A percentile compares a stretch with the other conserved stretches of the same genome.
Conservation (phyloP, 1,140 invertebrate species). For the Brachystomella parvula region DNA sequence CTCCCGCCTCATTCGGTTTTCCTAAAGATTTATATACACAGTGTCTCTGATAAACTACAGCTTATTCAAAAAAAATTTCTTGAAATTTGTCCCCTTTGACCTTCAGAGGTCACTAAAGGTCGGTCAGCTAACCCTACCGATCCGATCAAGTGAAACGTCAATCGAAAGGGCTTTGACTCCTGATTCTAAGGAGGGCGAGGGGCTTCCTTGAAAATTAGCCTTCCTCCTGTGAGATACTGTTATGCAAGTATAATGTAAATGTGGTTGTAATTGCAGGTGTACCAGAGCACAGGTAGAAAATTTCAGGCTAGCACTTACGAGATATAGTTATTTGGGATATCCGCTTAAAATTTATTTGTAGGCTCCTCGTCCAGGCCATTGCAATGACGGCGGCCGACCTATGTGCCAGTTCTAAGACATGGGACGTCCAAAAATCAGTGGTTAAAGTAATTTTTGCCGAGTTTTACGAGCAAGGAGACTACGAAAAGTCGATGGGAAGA, state of each 20-base stretch:
- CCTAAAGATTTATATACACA: no score
- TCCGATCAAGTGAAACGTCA: no score
- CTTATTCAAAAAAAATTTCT: no score
- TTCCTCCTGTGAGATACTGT: no score
- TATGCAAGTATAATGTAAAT: no score
- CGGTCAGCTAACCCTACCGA: no score
- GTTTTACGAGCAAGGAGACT: conserved; percentile 64
- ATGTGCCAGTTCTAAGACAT: conserved; percentile 67
- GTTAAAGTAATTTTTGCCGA: conserved; percentile 77
- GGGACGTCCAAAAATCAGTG: conserved; percentile 71
- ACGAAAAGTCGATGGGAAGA: conserved; percentile 31
- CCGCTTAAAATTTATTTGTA: conserved; percentile 32
- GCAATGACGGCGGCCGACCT: conserved; percentile 74
- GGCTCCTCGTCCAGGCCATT: conserved; percentile 59
- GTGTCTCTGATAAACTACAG: no score
- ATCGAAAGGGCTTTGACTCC: conserved; percentile 66
- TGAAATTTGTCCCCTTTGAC: no score
- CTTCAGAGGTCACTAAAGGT: no score
- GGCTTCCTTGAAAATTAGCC: no score
- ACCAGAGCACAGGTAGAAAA: conserved; percentile 52
- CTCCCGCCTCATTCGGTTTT: no score
- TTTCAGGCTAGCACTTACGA: background rate
- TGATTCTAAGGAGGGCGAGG: conserved; percentile 65
- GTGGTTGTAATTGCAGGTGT: no score
- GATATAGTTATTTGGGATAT: background rate